Evolutionary conservation across 2,113 vertebrate genomes (phyloP), one percentile per base, ranked within the genome.

Genomic region (Nannobrachium achirus): DNA sequence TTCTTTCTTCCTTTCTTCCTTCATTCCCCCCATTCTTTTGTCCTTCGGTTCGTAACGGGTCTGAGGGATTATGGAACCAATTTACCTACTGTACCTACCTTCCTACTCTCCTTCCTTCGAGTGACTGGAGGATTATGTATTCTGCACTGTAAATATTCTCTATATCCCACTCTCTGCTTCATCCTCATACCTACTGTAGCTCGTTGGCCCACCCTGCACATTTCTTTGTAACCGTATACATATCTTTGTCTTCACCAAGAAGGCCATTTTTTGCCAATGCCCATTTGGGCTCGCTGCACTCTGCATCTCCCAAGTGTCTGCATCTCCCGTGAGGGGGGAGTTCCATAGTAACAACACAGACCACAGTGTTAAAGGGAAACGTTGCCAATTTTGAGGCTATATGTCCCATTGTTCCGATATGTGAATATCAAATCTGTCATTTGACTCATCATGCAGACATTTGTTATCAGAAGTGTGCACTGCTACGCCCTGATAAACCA

Each of bases 241-340:
- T 55, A 75, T 42, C 59, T 66, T 64, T 42, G 44, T 49, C 49
- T 59, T 76, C 69, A 58, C 11, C 8, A 58, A 82, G 67, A 79
- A 65, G n/a, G 63, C 66, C 64, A 78, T 79, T 75, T n/a, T 73
- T 77, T 83, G 86, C 86, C 84, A 66, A 15, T 8, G 73, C 86
- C 79, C 50, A 73, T 86, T 72, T 80, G 59, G 63, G 77, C 70
- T 68, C 9, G 48, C 78, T 81, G 75, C 64, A 68, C 76, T 25
- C 20, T 25, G 20, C 20, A 25, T 25, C 20, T 25, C 20, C 20
- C 20, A 1, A 25, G 20, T 25, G 20, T 25, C n/a, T 71, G 44
- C 11, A 9, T 25, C 18, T 45, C 44, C 11, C 10, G 44, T 10
- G 82, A 82, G 75, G 79, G 86, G 20, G 40, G 74, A 61, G 56